Base-by-base conservation (phyloP, 2,797 vertebrate genomes). In the Tadarida brasiliensis region DNA sequence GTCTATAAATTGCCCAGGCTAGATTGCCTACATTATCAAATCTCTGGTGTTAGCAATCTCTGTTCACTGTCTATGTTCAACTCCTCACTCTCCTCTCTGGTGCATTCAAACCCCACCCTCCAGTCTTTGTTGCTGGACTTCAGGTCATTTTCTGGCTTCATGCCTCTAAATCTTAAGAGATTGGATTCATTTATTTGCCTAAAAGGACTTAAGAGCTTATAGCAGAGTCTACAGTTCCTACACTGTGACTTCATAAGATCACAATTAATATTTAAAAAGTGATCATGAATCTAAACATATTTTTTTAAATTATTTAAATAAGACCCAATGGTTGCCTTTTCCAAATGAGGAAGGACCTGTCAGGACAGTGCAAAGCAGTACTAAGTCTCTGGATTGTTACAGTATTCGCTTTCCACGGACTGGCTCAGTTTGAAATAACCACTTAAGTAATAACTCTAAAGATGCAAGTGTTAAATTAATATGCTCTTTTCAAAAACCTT, bases 191-290 rank as follows among this genome's bases (percentile, higher is more conserved):
- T 71, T 65, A 28, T 11, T 56, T 39, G 14, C n/a, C 54, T 88
- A 70, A 88, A 30, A 84, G 57, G 49, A 83, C 28, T 61, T 86
- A 44, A 24, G 17, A 49, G 22, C 7, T 83, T 71, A 74, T 1
- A 76, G 54, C 26, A 87, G 67, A 85, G 56, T 51, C 5, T 56
- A 49, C 1, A 87, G 44, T 76, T 87, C 51, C 63, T 85, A 78
- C 9, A 59, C 17, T 57, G n/a, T 87, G 65, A 73, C 57, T 82
- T 94, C 30, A 35, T 22, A 28, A 59, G 57, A 82, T 78, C 76
- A 71, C 35, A 71, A 81, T 44, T 90, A 90, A 54, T 91, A 86
- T 63, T 87, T 68, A 87, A 91, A 84, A 86, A 61, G 14, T 68
- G 44, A 85, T 61, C 20, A 78, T 86, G n/a, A 87, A 92, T 17